Conservation (phyloP, 2,113 vertebrate species). For the Lagenorhynchus albirostris region DNA sequence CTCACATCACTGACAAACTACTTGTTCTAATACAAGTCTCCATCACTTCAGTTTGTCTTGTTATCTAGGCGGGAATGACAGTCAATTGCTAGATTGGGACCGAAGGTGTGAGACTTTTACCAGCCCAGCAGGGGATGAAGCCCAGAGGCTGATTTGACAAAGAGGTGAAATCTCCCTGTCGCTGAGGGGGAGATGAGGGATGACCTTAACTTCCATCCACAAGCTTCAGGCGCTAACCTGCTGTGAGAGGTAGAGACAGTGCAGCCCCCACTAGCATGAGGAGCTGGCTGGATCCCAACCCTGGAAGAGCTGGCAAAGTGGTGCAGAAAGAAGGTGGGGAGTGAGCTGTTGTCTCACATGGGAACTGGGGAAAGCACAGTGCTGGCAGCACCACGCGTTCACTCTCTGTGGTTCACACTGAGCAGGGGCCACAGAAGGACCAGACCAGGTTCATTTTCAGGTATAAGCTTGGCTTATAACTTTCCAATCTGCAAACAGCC, state of each 20-base stretch:
- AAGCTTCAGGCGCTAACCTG: background rate
- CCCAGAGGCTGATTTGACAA: background rate
- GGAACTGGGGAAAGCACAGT: background rate
- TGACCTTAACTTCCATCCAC: background rate
- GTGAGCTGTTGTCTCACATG: background rate
- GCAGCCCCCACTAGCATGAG: background rate
- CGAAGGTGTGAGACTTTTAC: background rate
- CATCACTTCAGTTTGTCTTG: background rate
- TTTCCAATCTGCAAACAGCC: background rate
- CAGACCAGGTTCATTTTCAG: background rate
- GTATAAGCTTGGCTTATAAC: background rate
- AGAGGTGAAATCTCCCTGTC: background rate
- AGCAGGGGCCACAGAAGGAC: background rate
- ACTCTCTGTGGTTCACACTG: no score
- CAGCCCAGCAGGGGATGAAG: background rate
- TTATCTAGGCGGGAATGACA: background rate
- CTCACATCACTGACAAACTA: background rate
- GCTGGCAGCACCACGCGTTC: fast-evolving
- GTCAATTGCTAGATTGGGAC: background rate
- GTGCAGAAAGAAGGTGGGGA: no score
- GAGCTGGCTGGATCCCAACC: background rate
- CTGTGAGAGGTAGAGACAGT: background rate
- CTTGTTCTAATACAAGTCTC: background rate
- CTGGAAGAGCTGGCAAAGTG: background rate
- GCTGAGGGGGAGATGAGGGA: fast-evolving